Evolutionary conservation across 2,888 invertebrate species (phyloP), one percentile per base, ranked within the genome.

Genomic region (Patella ulyssiponensis): DNA sequence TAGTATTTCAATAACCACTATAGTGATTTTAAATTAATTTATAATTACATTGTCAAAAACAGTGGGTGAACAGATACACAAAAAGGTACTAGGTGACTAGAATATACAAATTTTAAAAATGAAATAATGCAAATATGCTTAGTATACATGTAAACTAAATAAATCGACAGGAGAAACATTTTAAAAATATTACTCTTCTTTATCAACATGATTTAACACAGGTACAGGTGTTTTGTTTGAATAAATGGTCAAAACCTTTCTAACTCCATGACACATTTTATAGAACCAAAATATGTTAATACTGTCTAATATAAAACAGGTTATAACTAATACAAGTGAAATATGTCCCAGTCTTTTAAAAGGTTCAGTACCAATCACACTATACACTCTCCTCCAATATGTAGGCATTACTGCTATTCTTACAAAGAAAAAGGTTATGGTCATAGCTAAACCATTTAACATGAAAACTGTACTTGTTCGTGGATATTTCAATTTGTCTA

Each of bases 241-340:
- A 75, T 78, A 77, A 72, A 79, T 75, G n/a, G 74, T 82, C 27
- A 87, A 72, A 3, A 90, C 86, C 82, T 88, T 90, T 23, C 78
- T 73, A 56, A 86, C 87, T 12, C 91, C 91, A 70, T 81, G 79
- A 56, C 81, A 86, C 81, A 91, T 89, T 81, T 88, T 90, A 78
- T 85, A 86, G 82, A 91, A 90, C 91, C 91, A 91, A 77, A 84
- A 88, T 69, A 90, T 76, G 83, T 91, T 91, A 52, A 91, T 87
- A 44, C 83, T 77, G 81, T 91, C 91, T 14, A 91, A 81, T 58
- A 91, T 83, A 58, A 88, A 73, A 81, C 90, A 90, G 9, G 90
- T 86, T 14, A 87, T 79, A 54, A 90, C 83, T 77, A 91, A 85
- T n/a, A 91, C 87, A 56, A 86, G 81, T 81, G 87, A 88, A n/a